A percentile compares a stretch with the other conserved stretches of the same genome.
Evolutionary conservation across 2,888 invertebrate genomes (phyloP).

Genomic region (Tenthredo distinguenda): DNA sequence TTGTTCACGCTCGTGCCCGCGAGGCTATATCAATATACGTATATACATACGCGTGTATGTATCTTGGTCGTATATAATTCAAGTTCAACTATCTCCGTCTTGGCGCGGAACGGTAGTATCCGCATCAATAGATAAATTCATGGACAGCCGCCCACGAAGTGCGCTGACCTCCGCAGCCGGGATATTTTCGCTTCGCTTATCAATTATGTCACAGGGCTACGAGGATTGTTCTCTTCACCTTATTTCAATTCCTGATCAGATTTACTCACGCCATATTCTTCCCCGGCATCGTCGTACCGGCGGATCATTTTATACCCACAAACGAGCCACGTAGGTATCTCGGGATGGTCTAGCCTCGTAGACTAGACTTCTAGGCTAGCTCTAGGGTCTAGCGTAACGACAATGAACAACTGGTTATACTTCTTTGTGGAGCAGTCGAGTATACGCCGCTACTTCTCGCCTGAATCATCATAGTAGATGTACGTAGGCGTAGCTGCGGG

Average conservation of each 20-base stretch:
- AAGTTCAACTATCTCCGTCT: slow-evolving; percentile 40
- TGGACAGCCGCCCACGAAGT: slow-evolving; percentile 56
- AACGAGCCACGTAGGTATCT: background rate
- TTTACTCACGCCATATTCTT: background rate
- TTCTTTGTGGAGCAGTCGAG: background rate
- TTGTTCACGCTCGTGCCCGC: background rate
- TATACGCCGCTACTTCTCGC: background rate
- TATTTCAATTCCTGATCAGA: background rate
- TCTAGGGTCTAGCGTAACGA: background rate
- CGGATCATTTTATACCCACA: background rate
- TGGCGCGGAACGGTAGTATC: slow-evolving; percentile 56
- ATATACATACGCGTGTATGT: background rate
- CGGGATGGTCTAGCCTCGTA: background rate
- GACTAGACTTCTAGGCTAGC: background rate
- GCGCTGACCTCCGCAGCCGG: slow-evolving; percentile 64
- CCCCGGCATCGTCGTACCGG: background rate
- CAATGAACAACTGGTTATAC: slow-evolving; percentile 35
- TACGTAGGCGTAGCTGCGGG: background rate
- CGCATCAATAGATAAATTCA: slow-evolving; percentile 58
- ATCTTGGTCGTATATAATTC: slow-evolving; percentile 22
- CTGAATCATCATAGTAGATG: background rate
- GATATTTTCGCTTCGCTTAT: slow-evolving; percentile 66
- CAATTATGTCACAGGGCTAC: slow-evolving; percentile 62
- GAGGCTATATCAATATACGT: background rate
- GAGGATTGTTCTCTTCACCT: slow-evolving; percentile 33